These are phyloP conservation scores for Micoletzkya japonica DNA, from an alignment of 2,888 invertebrate genomes.

Conservation along the genomic window DNA sequence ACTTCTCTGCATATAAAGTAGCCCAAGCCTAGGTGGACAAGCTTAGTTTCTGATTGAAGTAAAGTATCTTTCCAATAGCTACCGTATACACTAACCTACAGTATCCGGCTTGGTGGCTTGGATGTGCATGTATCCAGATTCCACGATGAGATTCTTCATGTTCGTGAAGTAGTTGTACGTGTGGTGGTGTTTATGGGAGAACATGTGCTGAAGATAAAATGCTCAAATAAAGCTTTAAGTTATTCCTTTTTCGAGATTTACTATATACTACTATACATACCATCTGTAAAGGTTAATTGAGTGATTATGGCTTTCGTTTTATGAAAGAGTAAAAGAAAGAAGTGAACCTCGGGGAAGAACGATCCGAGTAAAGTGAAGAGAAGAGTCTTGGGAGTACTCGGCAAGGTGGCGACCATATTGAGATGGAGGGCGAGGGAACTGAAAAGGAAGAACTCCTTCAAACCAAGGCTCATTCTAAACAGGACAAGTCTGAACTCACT, in stretches of 20 bases:
- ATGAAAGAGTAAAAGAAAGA: background rate
- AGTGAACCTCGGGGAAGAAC: conserved; percentile 3
- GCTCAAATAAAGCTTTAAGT: too few species aligned
- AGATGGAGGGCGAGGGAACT: conserved; percentile 12
- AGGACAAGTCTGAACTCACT: conserved; percentile 55
- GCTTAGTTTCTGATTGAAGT: background rate
- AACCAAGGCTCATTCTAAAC: background rate
- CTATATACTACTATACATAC: too few species aligned
- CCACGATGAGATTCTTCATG: conserved; percentile 59
- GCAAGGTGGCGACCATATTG: conserved; percentile 6
- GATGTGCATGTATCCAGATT: conserved; percentile 73
- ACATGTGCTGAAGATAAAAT: background rate
- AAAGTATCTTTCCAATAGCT: background rate
- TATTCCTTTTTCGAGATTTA: too few species aligned
- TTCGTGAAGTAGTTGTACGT: background rate
- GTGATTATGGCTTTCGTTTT: too few species aligned
- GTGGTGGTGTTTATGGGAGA: conserved; percentile 7
- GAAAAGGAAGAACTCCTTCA: background rate
- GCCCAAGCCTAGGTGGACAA: background rate
- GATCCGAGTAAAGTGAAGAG: conserved; percentile 15
- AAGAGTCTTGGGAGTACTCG: background rate
- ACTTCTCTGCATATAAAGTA: background rate
- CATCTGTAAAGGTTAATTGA: background rate
- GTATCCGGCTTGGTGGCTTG: conserved; percentile 89
- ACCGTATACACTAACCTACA: conserved; percentile 70